Evolutionary conservation across 2,888 invertebrate species (phyloP).

Genomic region (Melieria picta): DNA sequence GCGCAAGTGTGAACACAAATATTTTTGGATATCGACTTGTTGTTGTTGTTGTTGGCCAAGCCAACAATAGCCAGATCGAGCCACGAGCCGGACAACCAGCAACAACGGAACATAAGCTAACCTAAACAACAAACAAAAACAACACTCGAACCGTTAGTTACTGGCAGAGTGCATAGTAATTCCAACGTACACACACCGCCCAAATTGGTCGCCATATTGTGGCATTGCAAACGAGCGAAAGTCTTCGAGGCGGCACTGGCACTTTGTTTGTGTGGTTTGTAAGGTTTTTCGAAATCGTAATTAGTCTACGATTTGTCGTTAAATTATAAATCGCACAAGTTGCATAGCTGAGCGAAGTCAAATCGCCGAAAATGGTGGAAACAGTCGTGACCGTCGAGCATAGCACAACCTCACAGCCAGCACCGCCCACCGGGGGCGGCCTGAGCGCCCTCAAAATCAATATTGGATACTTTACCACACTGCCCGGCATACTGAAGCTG

Average conservation of each 20-base stretch:
- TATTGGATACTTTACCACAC: constrained; percentile 80
- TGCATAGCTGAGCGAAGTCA: no score
- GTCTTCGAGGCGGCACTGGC: neutral
- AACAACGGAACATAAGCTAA: neutral
- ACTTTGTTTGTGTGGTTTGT: constrained; percentile 8
- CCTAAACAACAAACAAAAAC: neutral
- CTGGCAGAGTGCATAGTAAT: neutral
- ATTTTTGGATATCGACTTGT: no score
- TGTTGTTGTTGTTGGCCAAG: no score
- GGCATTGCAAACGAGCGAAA: neutral
- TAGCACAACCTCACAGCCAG: constrained; percentile 68
- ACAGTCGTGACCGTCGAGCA: constrained; percentile 83
- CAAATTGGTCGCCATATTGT: no score
- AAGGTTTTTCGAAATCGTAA: neutral
- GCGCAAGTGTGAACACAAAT: no score
- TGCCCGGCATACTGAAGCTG: constrained; percentile 84
- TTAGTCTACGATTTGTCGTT: no score
- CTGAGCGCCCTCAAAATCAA: constrained; percentile 81
- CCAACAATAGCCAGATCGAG: no score
- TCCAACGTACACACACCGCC: no score
- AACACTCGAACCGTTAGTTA: neutral
- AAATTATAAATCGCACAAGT: no score
- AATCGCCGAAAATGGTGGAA: constrained; percentile 77
- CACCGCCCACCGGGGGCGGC: constrained; percentile 60
- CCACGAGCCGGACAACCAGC: no score